Evolutionary conservation across 2,113 vertebrate genomes (phyloP).

Genomic region (Herpailurus yagouaroundi): DNA sequence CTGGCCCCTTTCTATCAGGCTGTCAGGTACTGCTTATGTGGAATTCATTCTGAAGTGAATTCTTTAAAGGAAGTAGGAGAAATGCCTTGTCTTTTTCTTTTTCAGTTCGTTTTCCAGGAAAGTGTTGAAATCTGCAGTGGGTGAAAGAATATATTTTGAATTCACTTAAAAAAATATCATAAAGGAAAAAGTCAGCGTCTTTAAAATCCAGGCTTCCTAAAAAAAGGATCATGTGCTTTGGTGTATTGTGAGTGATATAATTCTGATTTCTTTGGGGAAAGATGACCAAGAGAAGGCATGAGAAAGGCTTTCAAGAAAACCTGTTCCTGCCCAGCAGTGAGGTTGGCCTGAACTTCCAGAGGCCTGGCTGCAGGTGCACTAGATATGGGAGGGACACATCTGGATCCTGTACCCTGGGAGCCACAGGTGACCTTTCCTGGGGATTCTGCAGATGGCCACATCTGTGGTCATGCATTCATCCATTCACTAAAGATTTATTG

Average conservation of each 20-base stretch:
- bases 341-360: not conserved
- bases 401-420: not conserved
- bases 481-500: not conserved
- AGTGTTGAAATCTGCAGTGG: constrained; percentile 61
- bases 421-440: not conserved
- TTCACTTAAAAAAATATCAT: constrained; percentile 36
- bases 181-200: constrained; percentile 58
- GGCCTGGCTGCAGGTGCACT: not conserved
- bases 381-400: not conserved
- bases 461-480: not conserved
- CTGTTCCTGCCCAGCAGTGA: fast-evolving
- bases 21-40: not conserved
- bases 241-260: not conserved
- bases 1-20: not conserved
- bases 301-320: not conserved
- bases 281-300: not conserved
- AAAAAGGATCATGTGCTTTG: constrained; percentile 4
- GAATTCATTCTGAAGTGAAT: not conserved
- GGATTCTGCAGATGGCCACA: not conserved
- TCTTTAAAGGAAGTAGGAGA: constrained; percentile 13
- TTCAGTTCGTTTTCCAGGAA: constrained; percentile 47
- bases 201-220: constrained; percentile 30
- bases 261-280: not conserved
- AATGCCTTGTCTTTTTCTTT: not conserved
- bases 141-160: constrained; percentile 23